These are phyloP conservation scores for Anoura caudifer DNA, from an alignment of 2,113 vertebrate species.

Conservation along the genomic window DNA sequence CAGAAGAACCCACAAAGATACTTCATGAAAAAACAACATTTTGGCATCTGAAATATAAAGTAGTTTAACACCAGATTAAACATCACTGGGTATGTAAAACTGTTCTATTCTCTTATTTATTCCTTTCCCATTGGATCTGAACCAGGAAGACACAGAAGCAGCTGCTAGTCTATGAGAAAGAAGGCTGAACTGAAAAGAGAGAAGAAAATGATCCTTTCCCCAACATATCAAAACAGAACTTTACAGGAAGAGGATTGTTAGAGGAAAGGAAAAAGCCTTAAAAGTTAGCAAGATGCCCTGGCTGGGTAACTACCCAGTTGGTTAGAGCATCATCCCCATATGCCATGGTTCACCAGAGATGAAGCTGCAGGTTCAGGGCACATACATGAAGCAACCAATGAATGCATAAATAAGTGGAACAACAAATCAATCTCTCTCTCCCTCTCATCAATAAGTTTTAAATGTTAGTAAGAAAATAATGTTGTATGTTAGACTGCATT, in stretches of 20 bases:
- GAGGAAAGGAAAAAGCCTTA: background rate
- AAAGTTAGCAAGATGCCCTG: background rate
- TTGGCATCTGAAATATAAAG: background rate
- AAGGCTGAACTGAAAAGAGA: background rate
- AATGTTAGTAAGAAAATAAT: background rate
- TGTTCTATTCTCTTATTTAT: background rate
- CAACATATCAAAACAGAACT: background rate
- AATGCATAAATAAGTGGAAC: no score
- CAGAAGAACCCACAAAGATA: background rate
- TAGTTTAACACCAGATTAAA: background rate
- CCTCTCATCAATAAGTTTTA: background rate
- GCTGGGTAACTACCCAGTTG: no score
- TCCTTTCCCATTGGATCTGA: background rate
- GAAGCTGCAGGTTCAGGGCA: no score
- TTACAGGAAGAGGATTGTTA: background rate
- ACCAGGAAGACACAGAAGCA: background rate
- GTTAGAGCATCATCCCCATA: no score
- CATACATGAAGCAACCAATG: no score
- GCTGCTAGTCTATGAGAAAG: background rate
- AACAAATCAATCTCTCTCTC: no score
- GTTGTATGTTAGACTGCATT: background rate
- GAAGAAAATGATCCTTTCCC: background rate
- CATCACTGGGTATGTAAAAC: background rate
- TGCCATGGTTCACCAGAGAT: no score
- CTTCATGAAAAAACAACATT: background rate